Conservation (phyloP, 2,113 vertebrate genomes). For the Cephalophus harveyi region DNA sequence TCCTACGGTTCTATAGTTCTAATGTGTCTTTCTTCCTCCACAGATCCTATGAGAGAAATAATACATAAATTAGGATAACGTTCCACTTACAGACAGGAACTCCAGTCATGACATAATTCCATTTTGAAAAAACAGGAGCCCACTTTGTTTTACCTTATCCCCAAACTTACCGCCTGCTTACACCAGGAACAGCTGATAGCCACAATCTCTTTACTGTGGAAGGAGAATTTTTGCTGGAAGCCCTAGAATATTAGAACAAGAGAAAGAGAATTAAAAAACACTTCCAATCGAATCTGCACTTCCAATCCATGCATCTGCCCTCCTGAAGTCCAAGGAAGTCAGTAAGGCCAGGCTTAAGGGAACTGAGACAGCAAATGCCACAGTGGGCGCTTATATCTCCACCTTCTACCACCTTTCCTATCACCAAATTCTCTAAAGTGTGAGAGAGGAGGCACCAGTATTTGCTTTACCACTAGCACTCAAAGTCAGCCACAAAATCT, state of each 20-base stretch:
- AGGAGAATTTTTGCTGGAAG: slow-evolving; percentile 98
- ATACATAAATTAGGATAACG: background rate
- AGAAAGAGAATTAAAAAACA: slow-evolving; percentile 37
- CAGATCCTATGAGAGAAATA: background rate
- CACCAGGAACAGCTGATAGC: slow-evolving; percentile 99
- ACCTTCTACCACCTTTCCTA: background rate
- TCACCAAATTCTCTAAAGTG: background rate
- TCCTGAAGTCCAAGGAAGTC: background rate
- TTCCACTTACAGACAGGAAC: background rate
- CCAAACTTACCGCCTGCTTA: slow-evolving; percentile 94
- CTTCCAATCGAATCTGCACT: background rate
- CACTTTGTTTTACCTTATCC: background rate
- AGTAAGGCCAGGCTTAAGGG: background rate
- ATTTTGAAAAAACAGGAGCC: background rate
- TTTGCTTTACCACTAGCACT: background rate
- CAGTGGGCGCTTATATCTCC: accelerated
- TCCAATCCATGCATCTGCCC: background rate
- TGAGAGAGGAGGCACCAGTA: background rate
- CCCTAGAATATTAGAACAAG: slow-evolving; percentile 82
- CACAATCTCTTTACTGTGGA: slow-evolving; percentile 99
- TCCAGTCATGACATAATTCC: background rate
- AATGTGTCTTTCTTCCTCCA: background rate
- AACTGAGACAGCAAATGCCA: too few species aligned
- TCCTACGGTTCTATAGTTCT: background rate
- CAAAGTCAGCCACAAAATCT: background rate